A percentile compares a stretch with the other conserved stretches of the same genome.
Conservation (phyloP, 2,888 invertebrate species). For the Punctoribates punctum region DNA sequence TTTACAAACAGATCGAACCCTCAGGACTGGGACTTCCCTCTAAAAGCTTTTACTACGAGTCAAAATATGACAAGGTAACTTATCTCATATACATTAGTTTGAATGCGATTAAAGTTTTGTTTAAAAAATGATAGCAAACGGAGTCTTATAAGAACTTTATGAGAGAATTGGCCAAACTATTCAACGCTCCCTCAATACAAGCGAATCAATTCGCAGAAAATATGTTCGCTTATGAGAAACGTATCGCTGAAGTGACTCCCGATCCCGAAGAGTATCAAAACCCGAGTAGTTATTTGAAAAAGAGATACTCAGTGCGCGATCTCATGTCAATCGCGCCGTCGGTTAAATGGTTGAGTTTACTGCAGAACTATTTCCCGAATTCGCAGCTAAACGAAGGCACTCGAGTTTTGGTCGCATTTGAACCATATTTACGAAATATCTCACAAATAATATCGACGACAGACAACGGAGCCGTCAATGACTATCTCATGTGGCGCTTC, state of each 20-base stretch:
- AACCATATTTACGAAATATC: slow-evolving; percentile 58
- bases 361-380: slow-evolving; percentile 58
- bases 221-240: slow-evolving; percentile 59
- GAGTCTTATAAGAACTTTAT: slow-evolving; percentile 58
- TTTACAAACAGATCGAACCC: slow-evolving; percentile 55
- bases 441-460: slow-evolving; percentile 58
- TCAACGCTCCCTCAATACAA: slow-evolving; percentile 56
- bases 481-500: slow-evolving; percentile 62
- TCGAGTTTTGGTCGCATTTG: slow-evolving; percentile 58
- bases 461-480: slow-evolving; percentile 59
- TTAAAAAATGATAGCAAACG: slow-evolving; percentile 54
- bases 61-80: slow-evolving; percentile 55
- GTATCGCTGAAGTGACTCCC: slow-evolving; percentile 59
- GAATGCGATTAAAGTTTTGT: neutral
- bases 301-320: slow-evolving; percentile 39
- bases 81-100: neutral
- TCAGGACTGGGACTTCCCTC: slow-evolving; percentile 60
- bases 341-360: slow-evolving; percentile 49
- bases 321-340: slow-evolving; percentile 37
- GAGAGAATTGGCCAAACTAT: slow-evolving; percentile 57
- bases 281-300: slow-evolving; percentile 38
- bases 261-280: slow-evolving; percentile 30
- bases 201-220: slow-evolving; percentile 58
- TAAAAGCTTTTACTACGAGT: slow-evolving; percentile 57
- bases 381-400: slow-evolving; percentile 58